phyloP scores from a whole-genome alignment of 2,113 vertebrate species.

The Colossoma macropomum region DNA sequence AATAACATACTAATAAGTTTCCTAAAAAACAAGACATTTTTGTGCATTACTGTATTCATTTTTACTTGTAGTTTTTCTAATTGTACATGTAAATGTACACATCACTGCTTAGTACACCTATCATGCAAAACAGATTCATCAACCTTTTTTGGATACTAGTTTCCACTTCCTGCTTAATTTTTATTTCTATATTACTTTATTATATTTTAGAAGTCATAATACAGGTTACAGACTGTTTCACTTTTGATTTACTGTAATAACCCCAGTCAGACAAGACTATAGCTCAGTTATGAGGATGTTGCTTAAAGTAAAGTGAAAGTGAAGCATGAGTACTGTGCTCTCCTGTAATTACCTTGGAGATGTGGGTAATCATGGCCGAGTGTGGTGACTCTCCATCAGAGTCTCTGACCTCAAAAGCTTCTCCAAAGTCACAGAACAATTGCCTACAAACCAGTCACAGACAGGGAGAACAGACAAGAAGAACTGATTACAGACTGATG shows the following conservation, averaged over 20 bases:
- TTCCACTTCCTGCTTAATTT: no score
- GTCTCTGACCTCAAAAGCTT: conserved; percentile 77
- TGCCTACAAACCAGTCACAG: conserved; percentile 75
- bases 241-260: neutral
- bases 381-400: conserved; percentile 72
- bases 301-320: neutral
- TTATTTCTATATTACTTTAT: no score
- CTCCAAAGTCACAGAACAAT: conserved; percentile 92
- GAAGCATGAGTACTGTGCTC: neutral
- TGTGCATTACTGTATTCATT: no score
- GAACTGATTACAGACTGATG: neutral
- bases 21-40: no score
- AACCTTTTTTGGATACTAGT: no score
- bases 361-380: conserved; percentile 69
- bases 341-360: conserved; percentile 80
- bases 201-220: no score
- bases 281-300: neutral
- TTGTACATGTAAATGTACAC: no score
- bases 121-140: no score
- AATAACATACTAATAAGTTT: no score
- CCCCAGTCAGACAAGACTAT: neutral
- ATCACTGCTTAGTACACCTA: no score
- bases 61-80: no score
- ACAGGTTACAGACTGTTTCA: neutral
- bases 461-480: neutral